Base-by-base conservation (phyloP, 1,140 invertebrate genomes). In the Euglossa dilemma region DNA sequence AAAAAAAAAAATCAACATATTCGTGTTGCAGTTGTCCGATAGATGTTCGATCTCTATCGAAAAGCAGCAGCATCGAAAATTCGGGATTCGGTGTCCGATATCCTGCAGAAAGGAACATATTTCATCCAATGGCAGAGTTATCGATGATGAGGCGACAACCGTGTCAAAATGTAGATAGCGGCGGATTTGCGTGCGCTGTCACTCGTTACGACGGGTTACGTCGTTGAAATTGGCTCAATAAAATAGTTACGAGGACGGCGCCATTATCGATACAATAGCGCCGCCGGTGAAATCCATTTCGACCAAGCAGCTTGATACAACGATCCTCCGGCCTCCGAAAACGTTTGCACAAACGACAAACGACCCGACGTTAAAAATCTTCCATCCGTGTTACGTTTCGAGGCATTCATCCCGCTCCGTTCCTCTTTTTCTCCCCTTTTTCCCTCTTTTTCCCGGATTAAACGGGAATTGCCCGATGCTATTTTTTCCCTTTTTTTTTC, bases 241-340 rank as follows among this genome's bases (percentile, higher is more conserved):
- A 85, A 85, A 85, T 67, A 63, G 73, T 76, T 74, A 66, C 72
- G 66, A 71, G 57, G 20, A 23, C 25, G 18, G n/a, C 23, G 25
- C 80, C 43, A 83, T 77, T 84, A 84, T 84, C 83, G 83, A 80
- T 80, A 74, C 61, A 64, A 47, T 69, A 80, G 52, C 83, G 61
- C 28, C 50, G 36, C 56, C 25, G 47, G 52, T 50, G 67, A 80
- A 77, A 78, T 70, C 75, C 66, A 71, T 83, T 83, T 70, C 66
- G 64, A 43, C 18, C 4, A 9, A 9, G 20, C 20, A 47, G 9
- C 47, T 20, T 36, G 50, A 52, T 63, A n/a, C 56, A 23, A n/a
- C 50, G 75, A 71, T 71, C 59, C n/a, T 20, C 59, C 43, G 52
- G 23, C 11, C 8, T 50, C 6, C 61, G 36, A 54, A 63, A 25